Conservation (phyloP, 2,888 invertebrate genomes). For the Eupithecia subfuscata region DNA sequence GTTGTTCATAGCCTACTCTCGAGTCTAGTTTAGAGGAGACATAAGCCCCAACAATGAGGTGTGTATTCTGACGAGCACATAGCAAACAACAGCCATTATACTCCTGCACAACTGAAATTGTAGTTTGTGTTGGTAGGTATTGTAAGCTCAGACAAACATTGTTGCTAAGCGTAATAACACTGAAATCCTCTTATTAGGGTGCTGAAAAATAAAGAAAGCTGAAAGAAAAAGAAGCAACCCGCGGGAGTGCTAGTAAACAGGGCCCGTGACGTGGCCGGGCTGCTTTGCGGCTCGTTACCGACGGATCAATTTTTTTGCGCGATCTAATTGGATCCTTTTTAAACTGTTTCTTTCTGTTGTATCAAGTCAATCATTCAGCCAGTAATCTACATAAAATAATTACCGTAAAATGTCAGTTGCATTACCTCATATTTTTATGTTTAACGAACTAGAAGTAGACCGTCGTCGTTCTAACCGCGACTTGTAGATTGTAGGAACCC, state of each 20-base stretch:
- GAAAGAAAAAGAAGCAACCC: slow-evolving; percentile 62
- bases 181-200: slow-evolving; percentile 57
- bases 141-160: slow-evolving; percentile 29
- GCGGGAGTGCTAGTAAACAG: slow-evolving; percentile 69
- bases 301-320: slow-evolving; percentile 41
- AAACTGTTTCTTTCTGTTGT: background rate
- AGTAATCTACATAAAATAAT: background rate
- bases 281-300: slow-evolving; percentile 17
- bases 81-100: slow-evolving; percentile 23
- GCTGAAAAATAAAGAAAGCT: slow-evolving; percentile 58
- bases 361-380: background rate
- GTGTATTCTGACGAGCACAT: slow-evolving; percentile 26
- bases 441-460: background rate
- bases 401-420: background rate
- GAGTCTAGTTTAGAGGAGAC: slow-evolving; percentile 28
- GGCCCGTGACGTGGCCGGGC: slow-evolving; percentile 58
- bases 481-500: background rate
- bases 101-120: slow-evolving; percentile 20
- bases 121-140: slow-evolving; percentile 19
- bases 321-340: slow-evolving; percentile 3
- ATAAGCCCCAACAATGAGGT: slow-evolving; percentile 28
- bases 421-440: background rate
- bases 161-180: slow-evolving; percentile 35
- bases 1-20: slow-evolving; percentile 30
- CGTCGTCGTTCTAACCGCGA: background rate